Evolutionary conservation across 2,888 invertebrate genomes (phyloP).

Genomic region (Polyommatus iphigenia): DNA sequence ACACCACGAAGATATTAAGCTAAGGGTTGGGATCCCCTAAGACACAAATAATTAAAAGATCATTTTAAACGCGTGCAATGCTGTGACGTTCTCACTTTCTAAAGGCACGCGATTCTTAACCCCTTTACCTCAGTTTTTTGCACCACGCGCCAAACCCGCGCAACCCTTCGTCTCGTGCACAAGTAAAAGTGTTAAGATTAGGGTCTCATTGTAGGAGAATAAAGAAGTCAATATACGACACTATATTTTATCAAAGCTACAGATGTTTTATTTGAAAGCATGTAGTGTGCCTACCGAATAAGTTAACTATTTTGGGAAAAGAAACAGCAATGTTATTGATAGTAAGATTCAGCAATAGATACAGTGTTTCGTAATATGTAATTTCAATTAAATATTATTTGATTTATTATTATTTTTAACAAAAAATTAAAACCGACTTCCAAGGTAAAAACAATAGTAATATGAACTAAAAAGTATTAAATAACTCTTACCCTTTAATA

Average conservation of each 20-base stretch:
- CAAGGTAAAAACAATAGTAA: too few relatives aligned
- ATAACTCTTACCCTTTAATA: too few relatives aligned
- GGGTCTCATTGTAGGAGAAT: conserved; percentile 30
- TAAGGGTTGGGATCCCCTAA: not conserved
- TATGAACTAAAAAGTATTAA: too few relatives aligned
- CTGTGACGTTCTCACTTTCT: conserved; percentile 29
- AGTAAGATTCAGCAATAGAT: not conserved
- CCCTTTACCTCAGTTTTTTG: conserved; percentile 25
- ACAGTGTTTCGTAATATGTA: too few relatives aligned
- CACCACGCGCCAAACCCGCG: conserved; percentile 35
- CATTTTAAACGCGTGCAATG: conserved; percentile 16
- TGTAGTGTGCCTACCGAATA: not conserved
- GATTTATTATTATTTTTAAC: too few relatives aligned
- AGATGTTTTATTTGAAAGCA: not conserved
- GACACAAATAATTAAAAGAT: conserved; percentile 13
- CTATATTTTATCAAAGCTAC: conserved; percentile 17
- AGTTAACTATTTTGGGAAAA: not conserved
- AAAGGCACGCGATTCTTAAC: conserved; percentile 35
- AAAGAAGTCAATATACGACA: conserved; percentile 9
- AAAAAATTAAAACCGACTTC: too few relatives aligned
- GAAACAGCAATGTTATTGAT: not conserved
- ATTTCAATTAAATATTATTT: too few relatives aligned
- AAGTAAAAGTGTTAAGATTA: conserved; percentile 30
- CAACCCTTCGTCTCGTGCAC: conserved; percentile 36
- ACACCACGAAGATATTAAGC: not conserved